phyloP scores from a whole-genome alignment of 2,113 vertebrate species.

The Ivindomyrus marchei region DNA sequence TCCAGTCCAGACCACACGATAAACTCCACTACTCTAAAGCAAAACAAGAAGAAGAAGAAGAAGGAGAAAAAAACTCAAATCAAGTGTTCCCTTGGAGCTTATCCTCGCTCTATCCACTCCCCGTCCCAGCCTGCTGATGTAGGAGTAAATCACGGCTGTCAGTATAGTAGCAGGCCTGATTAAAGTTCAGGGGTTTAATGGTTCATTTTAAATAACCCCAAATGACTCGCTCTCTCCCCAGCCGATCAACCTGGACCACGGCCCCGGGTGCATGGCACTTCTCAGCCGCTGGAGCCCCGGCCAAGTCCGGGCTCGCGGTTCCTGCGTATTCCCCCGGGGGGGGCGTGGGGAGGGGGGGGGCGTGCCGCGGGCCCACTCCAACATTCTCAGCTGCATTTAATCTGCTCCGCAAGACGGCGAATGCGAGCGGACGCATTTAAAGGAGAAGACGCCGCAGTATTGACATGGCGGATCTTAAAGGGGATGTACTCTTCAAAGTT shows the following conservation, averaged over 20 bases:
- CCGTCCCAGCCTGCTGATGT: constrained; percentile 61
- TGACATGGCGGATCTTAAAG: constrained; percentile 75
- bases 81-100: constrained; percentile 58
- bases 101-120: constrained; percentile 45
- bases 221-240: constrained; percentile 77
- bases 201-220: constrained; percentile 91
- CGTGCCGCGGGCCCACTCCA: constrained; percentile 76
- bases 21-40: constrained; percentile 23
- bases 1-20: constrained; percentile 18
- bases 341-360: constrained; percentile 55
- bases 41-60: neutral
- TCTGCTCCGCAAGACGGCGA: constrained; percentile 99
- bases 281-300: constrained; percentile 75
- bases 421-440: constrained; percentile 82
- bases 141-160: constrained; percentile 80
- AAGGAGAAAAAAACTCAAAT: constrained; percentile 43
- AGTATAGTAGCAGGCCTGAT: constrained; percentile 89
- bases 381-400: constrained; percentile 99
- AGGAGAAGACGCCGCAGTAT: constrained; percentile 65
- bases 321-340: constrained; percentile 91
- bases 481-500: constrained; percentile 79
- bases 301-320: constrained; percentile 88
- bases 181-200: constrained; percentile 98
- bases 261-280: constrained; percentile 85
- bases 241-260: constrained; percentile 89